Base-by-base conservation (phyloP, 2,113 vertebrate species). In the Eudorcas thomsonii region DNA sequence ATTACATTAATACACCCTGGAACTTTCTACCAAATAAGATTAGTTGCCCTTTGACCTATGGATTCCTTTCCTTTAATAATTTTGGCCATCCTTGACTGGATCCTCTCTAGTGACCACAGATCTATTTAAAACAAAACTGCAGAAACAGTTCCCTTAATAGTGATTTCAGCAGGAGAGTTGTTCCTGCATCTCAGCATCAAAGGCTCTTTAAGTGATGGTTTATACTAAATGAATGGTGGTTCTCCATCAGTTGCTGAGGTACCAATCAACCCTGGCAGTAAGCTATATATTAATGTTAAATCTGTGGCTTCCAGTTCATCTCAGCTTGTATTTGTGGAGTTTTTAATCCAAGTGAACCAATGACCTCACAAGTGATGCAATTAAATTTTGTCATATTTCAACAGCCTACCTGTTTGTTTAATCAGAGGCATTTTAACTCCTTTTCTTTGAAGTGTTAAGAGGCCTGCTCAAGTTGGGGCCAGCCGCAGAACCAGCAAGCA, bases 31-130 rank as follows among this genome's bases (percentile, higher is more conserved):
- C 52, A 50, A 82, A 30, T 45, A 59, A 91, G 33, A 71, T 57
- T 16, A 80, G 52, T 13, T 89, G 39, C 23, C 57, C 60, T 94
- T 54, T 81, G 26, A 90, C 48, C 43, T 91, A 15, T 43, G 21
- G 90, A 95, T 87, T 77, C 60, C 93, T 82, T 67, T 57, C 57
- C 30, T 95, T 81, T 91, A 84, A 86, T 71, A 96, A 78, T n/a
- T 78, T 78, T 59, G 80, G 30, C 83, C 80, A 82, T 59, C 90
- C 52, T 82, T 96, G 62, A 71, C 33, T 92, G 25, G 30, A 59
- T 91, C 45, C 54, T 93, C 45, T 88, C 60, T 81, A 67, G 43
- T 45, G 83, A 85, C 52, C 52, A 95, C 17, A 39, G 21, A 82
- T 86, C 48, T 33, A 50, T 90, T n/a, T 28, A 88, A 43, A 83